Evolutionary conservation across 1,140 invertebrate species (phyloP), one percentile per base, ranked within the genome.

Genomic region (Drosophila arizonae): DNA sequence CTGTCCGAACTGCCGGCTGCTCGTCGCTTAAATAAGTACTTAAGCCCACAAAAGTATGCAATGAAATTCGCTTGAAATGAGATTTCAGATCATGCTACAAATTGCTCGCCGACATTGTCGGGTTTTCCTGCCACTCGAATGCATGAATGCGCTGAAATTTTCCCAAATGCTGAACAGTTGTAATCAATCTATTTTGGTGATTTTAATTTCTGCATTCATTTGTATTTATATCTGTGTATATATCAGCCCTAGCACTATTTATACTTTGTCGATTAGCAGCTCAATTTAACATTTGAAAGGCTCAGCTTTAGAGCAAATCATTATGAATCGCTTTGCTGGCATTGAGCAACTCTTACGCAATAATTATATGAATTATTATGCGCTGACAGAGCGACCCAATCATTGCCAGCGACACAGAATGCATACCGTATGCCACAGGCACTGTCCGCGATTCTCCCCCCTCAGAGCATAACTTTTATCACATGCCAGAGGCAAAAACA

Each of bases 41-140:
- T 86, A 86, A 86, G 82, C 82, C 79, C 82, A 65, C 76, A 80
- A 80, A 85, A 85, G 81, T 81, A 86, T 85, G 81, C 81, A 41
- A 85, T 85, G 81, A 85, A 85, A 85, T 85, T 85, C 76, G 77
- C 74, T 70, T 71, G 65, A 81, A 82, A 87, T 81, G 79, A 82
- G 76, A 87, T 87, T 81, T 82, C 50, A 45, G 30, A 72, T 65
- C 64, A 50, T 54, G 57, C 70, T 72, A 68, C 81, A 75, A 85
- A 86, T 70, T 76, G 81, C 51, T 60, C 24, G 46, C 50, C 66
- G 72, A 67, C 17, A 64, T 57, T 75, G 57, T 63, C 21, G 58
- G 41, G 28, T 33, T 54, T 69, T 60, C 36, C 41, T 61, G 28
- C 50, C 43, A 39, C 15, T 56, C 45, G 17, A 41, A 39, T 10